phyloP scores from a whole-genome alignment of 2,888 invertebrate genomes.

The Drosophila monieri region DNA sequence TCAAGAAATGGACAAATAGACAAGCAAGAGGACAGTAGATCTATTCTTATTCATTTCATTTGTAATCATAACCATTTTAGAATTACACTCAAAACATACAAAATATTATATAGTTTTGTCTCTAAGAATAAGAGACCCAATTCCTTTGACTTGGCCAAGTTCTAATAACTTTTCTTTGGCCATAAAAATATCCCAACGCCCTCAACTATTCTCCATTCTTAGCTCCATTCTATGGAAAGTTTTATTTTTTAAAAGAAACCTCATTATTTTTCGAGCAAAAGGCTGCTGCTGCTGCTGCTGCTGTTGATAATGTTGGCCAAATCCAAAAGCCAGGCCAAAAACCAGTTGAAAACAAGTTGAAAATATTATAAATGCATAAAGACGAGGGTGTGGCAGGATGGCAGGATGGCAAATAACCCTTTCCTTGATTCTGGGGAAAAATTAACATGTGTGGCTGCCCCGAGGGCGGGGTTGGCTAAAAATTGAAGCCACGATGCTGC shows the following conservation, averaged over 20 bases:
- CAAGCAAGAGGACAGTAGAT: too few species aligned
- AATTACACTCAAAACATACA: neutral
- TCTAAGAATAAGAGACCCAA: neutral
- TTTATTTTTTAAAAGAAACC: conserved; percentile 5
- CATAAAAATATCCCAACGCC: conserved; percentile 1
- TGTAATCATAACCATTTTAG: too few species aligned
- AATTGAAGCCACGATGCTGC: conserved; percentile 22
- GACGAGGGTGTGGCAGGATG: conserved; percentile 23
- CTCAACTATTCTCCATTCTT: neutral
- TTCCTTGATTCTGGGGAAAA: conserved; percentile 47
- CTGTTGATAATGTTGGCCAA: conserved; percentile 44
- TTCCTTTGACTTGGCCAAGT: neutral
- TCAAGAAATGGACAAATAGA: too few species aligned
- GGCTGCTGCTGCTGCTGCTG: conserved; percentile 31
- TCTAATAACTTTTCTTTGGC: neutral
- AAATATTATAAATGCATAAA: conserved; percentile 82
- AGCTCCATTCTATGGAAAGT: neutral
- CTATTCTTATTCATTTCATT: too few species aligned
- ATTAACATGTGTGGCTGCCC: conserved; percentile 51
- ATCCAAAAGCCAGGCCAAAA: conserved; percentile 60
- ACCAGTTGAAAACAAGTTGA: conserved; percentile 65
- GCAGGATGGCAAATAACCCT: conserved; percentile 30
- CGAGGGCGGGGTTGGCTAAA: conserved; percentile 2
- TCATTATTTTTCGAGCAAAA: conserved; percentile 53
- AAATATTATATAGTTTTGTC: neutral